Percentiles rank a stretch among this genome's conserved stretches.
Conservation (phyloP, 2,113 vertebrate species). For the Harpagus bidentatus region DNA sequence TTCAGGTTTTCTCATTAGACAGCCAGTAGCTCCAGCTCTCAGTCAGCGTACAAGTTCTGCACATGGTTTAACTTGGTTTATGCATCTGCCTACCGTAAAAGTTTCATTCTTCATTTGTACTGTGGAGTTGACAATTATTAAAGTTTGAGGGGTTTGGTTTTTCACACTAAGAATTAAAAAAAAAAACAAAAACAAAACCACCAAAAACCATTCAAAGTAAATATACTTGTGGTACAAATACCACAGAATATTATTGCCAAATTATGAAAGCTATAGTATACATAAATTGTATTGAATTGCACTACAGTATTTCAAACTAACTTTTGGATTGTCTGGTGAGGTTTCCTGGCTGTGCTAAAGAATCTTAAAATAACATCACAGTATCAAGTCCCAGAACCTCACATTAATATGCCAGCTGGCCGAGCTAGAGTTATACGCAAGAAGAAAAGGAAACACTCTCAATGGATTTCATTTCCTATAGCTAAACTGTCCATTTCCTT, state of each 20-base stretch:
- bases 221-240: slow-evolving; percentile 13
- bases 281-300: slow-evolving; percentile 55
- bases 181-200: neutral
- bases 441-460: slow-evolving; percentile 66
- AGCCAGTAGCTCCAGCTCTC: neutral
- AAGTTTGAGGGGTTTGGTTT: neutral
- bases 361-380: slow-evolving; percentile 75
- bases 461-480: slow-evolving; percentile 70
- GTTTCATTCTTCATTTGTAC: neutral
- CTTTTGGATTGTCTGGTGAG: slow-evolving; percentile 67
- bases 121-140: neutral
- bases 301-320: slow-evolving; percentile 56
- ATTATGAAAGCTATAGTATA: slow-evolving; percentile 14
- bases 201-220: neutral
- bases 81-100: neutral
- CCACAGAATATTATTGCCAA: slow-evolving; percentile 10
- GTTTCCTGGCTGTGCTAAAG: slow-evolving; percentile 71
- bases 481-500: slow-evolving; percentile 67
- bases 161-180: neutral
- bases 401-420: slow-evolving; percentile 66
- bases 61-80: neutral
- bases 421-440: neutral
- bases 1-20: neutral
- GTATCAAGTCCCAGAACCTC: slow-evolving; percentile 69
- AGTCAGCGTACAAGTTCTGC: neutral